phyloP scores from a whole-genome alignment of 37 sponge, comb jelly and placozoan species.

The Chondrilla cf. caribensis region DNA sequence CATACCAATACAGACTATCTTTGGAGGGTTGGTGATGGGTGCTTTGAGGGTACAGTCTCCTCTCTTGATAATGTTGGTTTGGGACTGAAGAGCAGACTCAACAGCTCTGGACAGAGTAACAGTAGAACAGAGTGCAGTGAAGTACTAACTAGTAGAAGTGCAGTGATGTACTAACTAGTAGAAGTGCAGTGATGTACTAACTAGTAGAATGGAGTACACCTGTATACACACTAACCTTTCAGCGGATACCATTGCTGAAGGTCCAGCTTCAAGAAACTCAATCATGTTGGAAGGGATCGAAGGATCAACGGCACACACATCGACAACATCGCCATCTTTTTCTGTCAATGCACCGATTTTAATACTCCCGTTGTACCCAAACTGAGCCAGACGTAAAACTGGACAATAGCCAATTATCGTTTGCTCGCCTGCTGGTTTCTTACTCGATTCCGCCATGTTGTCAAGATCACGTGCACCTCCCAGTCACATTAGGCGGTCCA shows the following conservation, averaged over 20 bases:
- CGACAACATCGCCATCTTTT: constrained; percentile 55
- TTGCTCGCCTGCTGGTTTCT: too few relatives aligned
- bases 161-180: not conserved
- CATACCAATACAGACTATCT: constrained; percentile 83
- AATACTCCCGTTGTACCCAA: constrained; percentile 6
- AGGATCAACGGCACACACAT: constrained; percentile 61
- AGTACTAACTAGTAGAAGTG: not conserved
- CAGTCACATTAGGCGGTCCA: too few relatives aligned
- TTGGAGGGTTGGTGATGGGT: constrained; percentile 75
- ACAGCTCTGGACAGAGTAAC: constrained; percentile 33
- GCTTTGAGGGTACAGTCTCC: constrained; percentile 49
- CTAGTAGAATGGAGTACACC: not conserved
- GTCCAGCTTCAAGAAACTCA: constrained; percentile 55
- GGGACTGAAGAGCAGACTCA: constrained; percentile 12
- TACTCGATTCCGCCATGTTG: too few relatives aligned
- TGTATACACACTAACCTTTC: constrained; percentile 26
- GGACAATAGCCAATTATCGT: too few relatives aligned
- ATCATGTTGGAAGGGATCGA: constrained; percentile 72
- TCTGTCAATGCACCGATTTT: not conserved
- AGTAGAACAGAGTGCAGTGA: not conserved
- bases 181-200: too few relatives aligned
- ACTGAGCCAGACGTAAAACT: constrained; percentile 27
- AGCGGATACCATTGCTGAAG: constrained; percentile 46
- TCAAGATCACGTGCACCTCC: too few relatives aligned
- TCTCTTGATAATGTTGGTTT: constrained; percentile 29